phyloP scores from a whole-genome alignment of 2,113 vertebrate genomes.

The Sebastes fasciatus region DNA sequence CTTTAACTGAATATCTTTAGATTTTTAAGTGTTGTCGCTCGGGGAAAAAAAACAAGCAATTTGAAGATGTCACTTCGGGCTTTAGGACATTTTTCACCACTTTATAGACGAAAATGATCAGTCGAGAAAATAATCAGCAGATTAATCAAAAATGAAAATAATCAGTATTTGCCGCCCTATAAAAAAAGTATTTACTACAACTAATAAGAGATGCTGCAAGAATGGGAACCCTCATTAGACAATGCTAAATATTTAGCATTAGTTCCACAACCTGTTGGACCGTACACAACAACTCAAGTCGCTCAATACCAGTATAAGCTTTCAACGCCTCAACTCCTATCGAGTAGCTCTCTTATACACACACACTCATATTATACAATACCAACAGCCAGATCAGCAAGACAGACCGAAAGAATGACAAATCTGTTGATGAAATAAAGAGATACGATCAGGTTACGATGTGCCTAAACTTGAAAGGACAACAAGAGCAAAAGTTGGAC shows the following conservation, averaged over 20 bases:
- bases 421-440: slow-evolving; percentile 14
- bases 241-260: not conserved
- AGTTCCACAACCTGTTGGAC: not conserved
- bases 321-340: not conserved
- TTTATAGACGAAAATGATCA: no score
- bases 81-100: no score
- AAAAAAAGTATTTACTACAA: no score
- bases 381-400: not conserved
- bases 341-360: not conserved
- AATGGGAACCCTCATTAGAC: not conserved
- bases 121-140: not conserved
- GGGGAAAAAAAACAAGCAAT: no score
- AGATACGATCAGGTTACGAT: not conserved
- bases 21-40: no score
- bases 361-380: not conserved
- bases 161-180: not conserved
- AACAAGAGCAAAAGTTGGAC: slow-evolving; percentile 4
- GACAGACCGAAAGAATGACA: not conserved
- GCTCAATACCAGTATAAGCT: not conserved
- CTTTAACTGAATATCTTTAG: no score
- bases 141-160: not conserved
- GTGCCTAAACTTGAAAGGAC: slow-evolving; percentile 7
- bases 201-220: not conserved
- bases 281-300: not conserved
- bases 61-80: no score